phyloP scores from a whole-genome alignment of 1,140 invertebrate genomes.

The Drosophila neocordata region DNA sequence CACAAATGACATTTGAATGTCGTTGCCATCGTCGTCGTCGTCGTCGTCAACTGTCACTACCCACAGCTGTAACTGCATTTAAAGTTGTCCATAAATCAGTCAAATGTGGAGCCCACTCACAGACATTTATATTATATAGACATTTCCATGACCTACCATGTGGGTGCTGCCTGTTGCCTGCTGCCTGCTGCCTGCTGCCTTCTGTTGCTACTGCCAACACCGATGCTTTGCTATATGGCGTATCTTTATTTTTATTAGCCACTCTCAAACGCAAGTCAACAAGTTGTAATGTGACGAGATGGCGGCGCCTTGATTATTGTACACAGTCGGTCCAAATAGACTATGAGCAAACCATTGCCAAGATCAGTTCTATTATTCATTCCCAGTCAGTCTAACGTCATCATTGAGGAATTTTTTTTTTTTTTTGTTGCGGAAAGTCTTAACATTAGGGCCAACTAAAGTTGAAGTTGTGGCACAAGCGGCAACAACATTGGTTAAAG shows the following conservation, averaged over 20 bases:
- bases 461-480: conserved; percentile 32
- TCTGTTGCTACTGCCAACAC: not conserved
- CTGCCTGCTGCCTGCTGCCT: not conserved
- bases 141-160: conserved; percentile 31
- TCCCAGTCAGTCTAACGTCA: conserved; percentile 55
- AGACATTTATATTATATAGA: conserved; percentile 25
- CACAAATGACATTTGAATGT: conserved; percentile 45
- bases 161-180: conserved; percentile 26
- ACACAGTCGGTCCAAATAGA: not conserved
- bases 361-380: conserved; percentile 48
- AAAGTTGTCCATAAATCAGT: conserved; percentile 69
- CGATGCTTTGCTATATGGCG: conserved; percentile 10
- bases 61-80: conserved; percentile 59
- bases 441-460: not conserved
- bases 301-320: conserved; percentile 38
- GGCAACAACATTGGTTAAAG: conserved; percentile 15
- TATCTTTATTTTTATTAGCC: conserved; percentile 60
- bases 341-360: conserved; percentile 28
- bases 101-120: conserved; percentile 58
- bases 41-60: conserved; percentile 13
- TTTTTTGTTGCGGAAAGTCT: conserved; percentile 22
- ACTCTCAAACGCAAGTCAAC: conserved; percentile 51
- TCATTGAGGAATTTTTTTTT: conserved; percentile 65
- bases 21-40: conserved; percentile 15
- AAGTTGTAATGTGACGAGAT: conserved; percentile 44